A percentile compares a stretch with the other conserved stretches of the same genome.
These are phyloP conservation scores for Rhombomys opimus DNA, from an alignment of 2,113 vertebrate genomes.

Conservation along the genomic window DNA sequence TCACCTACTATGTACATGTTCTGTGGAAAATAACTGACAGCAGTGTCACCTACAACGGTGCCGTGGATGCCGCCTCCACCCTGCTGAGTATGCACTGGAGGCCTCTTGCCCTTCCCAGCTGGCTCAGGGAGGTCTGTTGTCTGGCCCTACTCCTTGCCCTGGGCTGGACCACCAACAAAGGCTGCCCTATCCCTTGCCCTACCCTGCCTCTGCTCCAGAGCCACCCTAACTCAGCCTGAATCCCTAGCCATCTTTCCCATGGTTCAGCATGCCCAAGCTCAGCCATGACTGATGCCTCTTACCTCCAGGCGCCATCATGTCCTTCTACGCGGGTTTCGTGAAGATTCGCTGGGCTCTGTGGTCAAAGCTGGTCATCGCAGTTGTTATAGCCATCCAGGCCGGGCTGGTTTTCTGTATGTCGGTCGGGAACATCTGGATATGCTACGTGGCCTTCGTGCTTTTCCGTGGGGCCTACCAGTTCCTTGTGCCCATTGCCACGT, in stretches of 20 bases:
- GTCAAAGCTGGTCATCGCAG: slow-evolving; percentile 93
- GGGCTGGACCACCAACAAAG: background rate
- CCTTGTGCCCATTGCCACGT: slow-evolving; percentile 97
- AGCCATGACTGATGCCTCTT: background rate
- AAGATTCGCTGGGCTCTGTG: slow-evolving; percentile 94
- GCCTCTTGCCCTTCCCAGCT: background rate
- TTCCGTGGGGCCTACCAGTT: slow-evolving; percentile 96
- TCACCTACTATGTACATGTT: slow-evolving; percentile 95
- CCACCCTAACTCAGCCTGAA: background rate
- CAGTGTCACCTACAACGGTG: slow-evolving; percentile 92
- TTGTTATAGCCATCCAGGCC: slow-evolving; percentile 91
- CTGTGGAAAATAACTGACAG: slow-evolving; percentile 89
- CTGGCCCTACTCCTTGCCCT: background rate
- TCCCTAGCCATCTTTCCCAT: background rate
- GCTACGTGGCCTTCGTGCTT: slow-evolving; percentile 91
- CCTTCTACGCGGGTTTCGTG: slow-evolving; percentile 91
- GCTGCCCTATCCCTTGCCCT: accelerated
- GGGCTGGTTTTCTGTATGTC: slow-evolving; percentile 93
- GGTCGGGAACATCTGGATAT: slow-evolving; percentile 91
- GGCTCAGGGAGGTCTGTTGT: background rate
- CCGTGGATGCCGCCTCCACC: slow-evolving; percentile 94
- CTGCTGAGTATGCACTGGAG: slow-evolving; percentile 88
- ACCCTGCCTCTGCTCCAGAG: too few relatives aligned
- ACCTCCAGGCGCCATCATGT: slow-evolving; percentile 89
- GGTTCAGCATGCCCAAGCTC: accelerated